phyloP scores from a whole-genome alignment of 1,140 invertebrate species.

The Brachionus manjavacas region DNA sequence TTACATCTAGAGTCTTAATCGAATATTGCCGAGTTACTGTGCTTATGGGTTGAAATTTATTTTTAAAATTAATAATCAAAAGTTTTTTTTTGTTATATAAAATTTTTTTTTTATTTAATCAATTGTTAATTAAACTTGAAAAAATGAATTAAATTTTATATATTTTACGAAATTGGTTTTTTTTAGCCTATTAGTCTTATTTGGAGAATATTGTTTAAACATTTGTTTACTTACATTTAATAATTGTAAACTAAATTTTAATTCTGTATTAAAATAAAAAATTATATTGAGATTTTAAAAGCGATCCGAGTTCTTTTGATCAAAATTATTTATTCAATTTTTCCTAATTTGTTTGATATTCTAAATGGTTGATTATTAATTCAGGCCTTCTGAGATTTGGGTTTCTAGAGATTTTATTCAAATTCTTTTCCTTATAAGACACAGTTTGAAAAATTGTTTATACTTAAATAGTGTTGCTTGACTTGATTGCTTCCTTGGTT shows the following conservation, averaged over 20 bases:
- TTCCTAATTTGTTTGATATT: too few relatives aligned
- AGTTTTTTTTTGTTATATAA: conserved; percentile 2
- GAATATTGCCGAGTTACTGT: not conserved
- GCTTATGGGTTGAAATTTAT: not conserved
- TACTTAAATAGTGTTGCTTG: too few relatives aligned
- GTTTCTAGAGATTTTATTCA: too few relatives aligned
- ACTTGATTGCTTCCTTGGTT: too few relatives aligned
- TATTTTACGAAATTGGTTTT: not conserved
- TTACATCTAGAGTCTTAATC: not conserved
- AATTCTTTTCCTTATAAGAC: too few relatives aligned
- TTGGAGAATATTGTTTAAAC: not conserved
- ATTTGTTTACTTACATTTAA: not conserved
- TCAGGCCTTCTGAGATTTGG: too few relatives aligned
- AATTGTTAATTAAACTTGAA: conserved; percentile 21
- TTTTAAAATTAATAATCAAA: not conserved
- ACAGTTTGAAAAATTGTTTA: too few relatives aligned
- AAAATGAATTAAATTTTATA: not conserved
- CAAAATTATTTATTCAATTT: not conserved
- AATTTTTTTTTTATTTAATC: not conserved
- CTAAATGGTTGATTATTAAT: too few relatives aligned
- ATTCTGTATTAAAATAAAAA: not conserved
- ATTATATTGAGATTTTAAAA: not conserved
- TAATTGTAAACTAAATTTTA: conserved; percentile 4
- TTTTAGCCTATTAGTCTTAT: not conserved
- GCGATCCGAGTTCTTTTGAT: not conserved